phyloP scores from a whole-genome alignment of 1,140 invertebrate species.

The Fopius arisanus region DNA sequence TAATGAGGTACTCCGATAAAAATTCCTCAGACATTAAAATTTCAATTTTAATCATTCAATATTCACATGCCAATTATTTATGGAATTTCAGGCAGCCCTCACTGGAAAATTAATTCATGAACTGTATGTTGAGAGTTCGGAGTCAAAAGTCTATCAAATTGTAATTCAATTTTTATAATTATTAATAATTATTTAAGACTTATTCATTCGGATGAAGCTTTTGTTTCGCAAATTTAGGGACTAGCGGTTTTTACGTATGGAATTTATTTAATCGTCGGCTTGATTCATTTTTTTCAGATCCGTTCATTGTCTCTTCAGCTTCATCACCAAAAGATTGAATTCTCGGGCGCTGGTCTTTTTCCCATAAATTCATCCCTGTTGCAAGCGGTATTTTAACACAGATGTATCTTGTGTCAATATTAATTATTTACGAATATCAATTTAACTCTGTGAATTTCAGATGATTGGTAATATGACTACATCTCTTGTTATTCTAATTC shows the following conservation, averaged over 20 bases:
- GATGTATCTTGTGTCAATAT: not conserved
- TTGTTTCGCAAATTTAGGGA: no score
- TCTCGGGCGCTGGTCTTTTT: slow-evolving; percentile 23
- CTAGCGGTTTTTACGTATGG: no score
- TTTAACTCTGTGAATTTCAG: no score
- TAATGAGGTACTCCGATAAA: slow-evolving; percentile 6
- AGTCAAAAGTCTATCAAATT: slow-evolving; percentile 15
- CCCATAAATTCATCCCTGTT: slow-evolving; percentile 21
- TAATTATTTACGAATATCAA: not conserved
- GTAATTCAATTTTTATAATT: not conserved
- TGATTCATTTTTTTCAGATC: not conserved
- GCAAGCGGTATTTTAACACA: slow-evolving; percentile 21
- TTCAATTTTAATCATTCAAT: not conserved
- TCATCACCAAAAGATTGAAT: slow-evolving; percentile 32
- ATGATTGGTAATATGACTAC: slow-evolving; percentile 29
- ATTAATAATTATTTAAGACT: no score
- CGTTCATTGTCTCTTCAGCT: slow-evolving; percentile 26
- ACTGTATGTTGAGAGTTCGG: slow-evolving; percentile 12
- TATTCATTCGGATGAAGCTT: no score
- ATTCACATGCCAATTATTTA: slow-evolving; percentile 1
- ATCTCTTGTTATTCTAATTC: slow-evolving; percentile 26
- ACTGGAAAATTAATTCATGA: slow-evolving; percentile 28
- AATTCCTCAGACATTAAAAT: not conserved
- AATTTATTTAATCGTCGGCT: no score
- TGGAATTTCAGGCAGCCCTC: slow-evolving; percentile 5